A percentile compares a stretch with the other conserved stretches of the same genome.
Conservation (phyloP, 2,888 invertebrate species). For the Diarsia brunnea region DNA sequence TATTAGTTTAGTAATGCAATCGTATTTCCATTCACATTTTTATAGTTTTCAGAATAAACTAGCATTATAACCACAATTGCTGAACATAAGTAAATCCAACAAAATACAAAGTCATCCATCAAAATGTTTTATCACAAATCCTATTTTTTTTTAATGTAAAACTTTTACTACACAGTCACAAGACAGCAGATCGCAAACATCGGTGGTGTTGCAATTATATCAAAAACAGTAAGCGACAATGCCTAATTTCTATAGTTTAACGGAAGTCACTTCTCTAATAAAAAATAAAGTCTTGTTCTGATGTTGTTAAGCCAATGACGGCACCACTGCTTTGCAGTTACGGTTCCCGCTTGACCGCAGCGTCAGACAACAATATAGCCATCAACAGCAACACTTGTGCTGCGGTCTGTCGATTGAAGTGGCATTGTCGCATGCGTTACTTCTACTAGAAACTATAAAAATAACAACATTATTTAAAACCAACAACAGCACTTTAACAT, state of each 20-base stretch:
- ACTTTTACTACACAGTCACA: slow-evolving; percentile 13
- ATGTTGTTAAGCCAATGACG: background rate
- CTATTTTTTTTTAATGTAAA: background rate
- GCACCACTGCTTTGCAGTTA: background rate
- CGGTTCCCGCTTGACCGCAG: background rate
- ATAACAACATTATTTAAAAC: slow-evolving; percentile 18
- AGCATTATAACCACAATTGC: background rate
- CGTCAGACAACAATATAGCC: background rate
- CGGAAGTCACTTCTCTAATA: background rate
- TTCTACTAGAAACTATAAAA: background rate
- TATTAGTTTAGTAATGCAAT: background rate
- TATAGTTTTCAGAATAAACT: background rate
- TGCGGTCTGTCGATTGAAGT: background rate
- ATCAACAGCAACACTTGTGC: background rate
- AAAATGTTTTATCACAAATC: background rate
- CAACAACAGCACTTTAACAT: slow-evolving; percentile 19
- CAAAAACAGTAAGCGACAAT: background rate
- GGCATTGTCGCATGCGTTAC: background rate
- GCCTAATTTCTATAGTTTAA: background rate
- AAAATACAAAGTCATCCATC: background rate
- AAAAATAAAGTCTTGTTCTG: background rate
- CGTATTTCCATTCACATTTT: background rate
- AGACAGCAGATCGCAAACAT: background rate
- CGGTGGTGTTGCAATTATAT: background rate
- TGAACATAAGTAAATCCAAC: background rate